Evolutionary conservation across 2,113 vertebrate species (phyloP).

Genomic region (Phyllostomus hastatus): DNA sequence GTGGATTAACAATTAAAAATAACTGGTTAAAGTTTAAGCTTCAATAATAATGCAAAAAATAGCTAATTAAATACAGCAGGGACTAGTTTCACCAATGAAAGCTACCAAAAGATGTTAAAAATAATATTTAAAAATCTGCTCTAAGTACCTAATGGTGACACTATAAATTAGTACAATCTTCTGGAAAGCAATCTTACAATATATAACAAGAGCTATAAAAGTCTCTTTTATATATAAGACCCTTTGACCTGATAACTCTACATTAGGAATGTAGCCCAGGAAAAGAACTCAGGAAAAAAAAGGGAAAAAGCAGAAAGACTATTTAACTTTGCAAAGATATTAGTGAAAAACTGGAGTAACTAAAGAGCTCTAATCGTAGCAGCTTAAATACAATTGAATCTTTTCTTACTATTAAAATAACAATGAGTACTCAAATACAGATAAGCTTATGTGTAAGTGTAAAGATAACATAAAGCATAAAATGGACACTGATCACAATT

Average conservation of each 20-base stretch:
- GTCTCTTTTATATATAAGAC: not conserved
- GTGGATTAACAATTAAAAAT: not conserved
- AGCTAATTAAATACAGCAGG: constrained; percentile 1
- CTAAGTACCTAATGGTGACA: constrained; percentile 3
- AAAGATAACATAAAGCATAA: constrained; percentile 39
- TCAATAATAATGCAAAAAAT: constrained; percentile 10
- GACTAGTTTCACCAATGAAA: not conserved
- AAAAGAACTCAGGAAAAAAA: not conserved
- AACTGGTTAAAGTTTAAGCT: constrained; percentile 3
- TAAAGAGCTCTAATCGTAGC: not conserved
- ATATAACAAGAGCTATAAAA: not conserved
- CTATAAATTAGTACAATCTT: constrained; percentile 28
- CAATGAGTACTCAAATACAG: constrained; percentile 21
- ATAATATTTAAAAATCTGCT: not conserved
- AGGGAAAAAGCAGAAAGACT: not conserved
- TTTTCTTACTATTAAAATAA: constrained; percentile 31
- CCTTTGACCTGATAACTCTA: constrained; percentile 21
- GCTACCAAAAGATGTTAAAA: not conserved
- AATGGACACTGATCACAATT: not conserved
- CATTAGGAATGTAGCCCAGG: constrained; percentile 3
- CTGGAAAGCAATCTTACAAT: not conserved
- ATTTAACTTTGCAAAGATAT: constrained; percentile 14
- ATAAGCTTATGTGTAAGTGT: not conserved
- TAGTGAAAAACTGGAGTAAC: constrained; percentile 35
- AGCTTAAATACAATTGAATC: constrained; percentile 19